These are phyloP conservation scores for Neosalanx taihuensis DNA, from an alignment of 2,797 vertebrate species.

Conservation along the genomic window DNA sequence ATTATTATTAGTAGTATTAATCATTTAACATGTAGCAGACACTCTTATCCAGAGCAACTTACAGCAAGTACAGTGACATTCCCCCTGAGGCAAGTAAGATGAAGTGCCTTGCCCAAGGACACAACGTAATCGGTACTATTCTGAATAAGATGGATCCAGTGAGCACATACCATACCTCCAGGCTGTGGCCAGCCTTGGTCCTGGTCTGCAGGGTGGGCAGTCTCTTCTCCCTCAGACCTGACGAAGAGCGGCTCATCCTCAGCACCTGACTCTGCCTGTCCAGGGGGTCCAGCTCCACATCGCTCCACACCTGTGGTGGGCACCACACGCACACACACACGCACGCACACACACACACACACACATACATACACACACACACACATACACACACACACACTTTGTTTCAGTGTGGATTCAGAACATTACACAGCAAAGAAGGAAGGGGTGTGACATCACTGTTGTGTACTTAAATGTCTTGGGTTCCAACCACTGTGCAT, in stretches of 20 bases:
- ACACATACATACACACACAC: not conserved
- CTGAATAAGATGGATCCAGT: not conserved
- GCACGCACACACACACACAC: not conserved
- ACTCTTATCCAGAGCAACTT: no score
- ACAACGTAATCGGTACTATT: no score
- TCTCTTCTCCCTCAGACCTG: conserved; percentile 47
- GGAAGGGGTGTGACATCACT: no score
- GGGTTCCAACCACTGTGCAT: no score
- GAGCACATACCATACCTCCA: conserved; percentile 56
- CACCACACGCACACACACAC: conserved; percentile 10
- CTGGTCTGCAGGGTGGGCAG: conserved; percentile 28
- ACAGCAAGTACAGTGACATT: no score
- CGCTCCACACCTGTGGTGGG: conserved; percentile 65
- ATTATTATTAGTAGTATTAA: no score
- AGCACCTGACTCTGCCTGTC: conserved; percentile 42
- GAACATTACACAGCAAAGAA: no score
- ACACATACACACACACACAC: not conserved
- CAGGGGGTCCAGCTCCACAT: conserved; percentile 68
- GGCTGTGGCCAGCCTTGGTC: conserved; percentile 34
- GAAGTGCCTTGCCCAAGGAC: no score
- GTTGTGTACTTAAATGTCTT: no score
- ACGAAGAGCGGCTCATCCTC: conserved; percentile 48
- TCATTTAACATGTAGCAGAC: no score
- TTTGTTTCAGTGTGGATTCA: no score
- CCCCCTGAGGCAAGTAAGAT: no score